A percentile compares a stretch with the other conserved stretches of the same genome.
Conservation (phyloP, 1,140 invertebrate species). For the Bicyclus anynana region DNA sequence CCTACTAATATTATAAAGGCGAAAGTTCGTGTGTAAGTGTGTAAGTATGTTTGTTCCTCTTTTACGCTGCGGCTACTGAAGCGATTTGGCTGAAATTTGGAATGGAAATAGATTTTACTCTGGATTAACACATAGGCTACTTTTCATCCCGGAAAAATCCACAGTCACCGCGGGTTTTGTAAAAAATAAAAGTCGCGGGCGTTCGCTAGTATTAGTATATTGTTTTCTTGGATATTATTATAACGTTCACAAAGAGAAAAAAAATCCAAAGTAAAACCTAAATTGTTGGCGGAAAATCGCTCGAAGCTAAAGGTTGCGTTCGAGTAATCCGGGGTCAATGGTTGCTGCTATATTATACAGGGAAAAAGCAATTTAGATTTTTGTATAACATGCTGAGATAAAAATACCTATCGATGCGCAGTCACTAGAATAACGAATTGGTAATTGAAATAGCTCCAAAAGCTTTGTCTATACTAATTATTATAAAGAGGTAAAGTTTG, state of each 20-base stretch:
- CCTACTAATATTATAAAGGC: too few species aligned
- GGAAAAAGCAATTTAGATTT: constrained; percentile 51
- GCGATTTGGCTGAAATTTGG: too few species aligned
- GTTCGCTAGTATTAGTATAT: too few species aligned
- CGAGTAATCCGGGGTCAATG: constrained; percentile 39
- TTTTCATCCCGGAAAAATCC: too few species aligned
- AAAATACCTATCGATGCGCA: constrained; percentile 28
- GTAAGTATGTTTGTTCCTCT: too few species aligned
- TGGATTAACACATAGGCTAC: too few species aligned
- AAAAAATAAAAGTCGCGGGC: too few species aligned
- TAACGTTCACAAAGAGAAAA: constrained; percentile 27
- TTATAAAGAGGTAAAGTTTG: too few species aligned
- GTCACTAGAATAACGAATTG: constrained; percentile 27
- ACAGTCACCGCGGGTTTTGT: too few species aligned
- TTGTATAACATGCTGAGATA: constrained; percentile 31
- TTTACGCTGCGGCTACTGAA: too few species aligned
- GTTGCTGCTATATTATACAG: constrained; percentile 22
- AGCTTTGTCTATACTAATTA: constrained; percentile 7
- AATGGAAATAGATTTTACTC: too few species aligned
- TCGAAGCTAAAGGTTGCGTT: constrained; percentile 44
- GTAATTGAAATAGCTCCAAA: constrained; percentile 12
- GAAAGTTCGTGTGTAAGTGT: too few species aligned
- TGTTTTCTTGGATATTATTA: constrained; percentile 4
- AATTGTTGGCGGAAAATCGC: constrained; percentile 40
- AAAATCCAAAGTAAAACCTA: constrained; percentile 17